These are phyloP conservation scores for Graphium colonna DNA, from an alignment of 2,888 invertebrate genomes.

Conservation along the genomic window DNA sequence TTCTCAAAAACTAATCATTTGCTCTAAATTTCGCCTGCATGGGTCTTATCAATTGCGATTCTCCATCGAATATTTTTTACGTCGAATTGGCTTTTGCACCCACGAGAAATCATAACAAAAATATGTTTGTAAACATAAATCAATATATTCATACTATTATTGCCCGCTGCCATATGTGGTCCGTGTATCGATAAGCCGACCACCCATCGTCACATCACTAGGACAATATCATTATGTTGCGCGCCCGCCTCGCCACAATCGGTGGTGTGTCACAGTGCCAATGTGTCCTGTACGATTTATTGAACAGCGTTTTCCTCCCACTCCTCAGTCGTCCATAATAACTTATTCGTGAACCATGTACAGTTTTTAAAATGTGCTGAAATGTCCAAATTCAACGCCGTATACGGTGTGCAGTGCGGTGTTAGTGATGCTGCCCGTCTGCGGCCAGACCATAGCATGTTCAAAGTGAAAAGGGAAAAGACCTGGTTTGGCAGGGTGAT, in stretches of 20 bases:
- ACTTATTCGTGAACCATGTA: conserved; percentile 24
- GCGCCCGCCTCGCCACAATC: conserved; percentile 33
- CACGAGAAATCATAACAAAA: no score
- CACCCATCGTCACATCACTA: conserved; percentile 37
- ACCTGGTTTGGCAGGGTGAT: conserved; percentile 67
- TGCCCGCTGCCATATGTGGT: conserved; percentile 8
- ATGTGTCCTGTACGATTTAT: conserved; percentile 29
- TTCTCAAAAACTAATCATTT: no score
- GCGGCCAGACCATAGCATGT: conserved; percentile 35
- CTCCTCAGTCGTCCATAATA: conserved; percentile 23
- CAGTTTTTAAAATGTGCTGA: conserved; percentile 22
- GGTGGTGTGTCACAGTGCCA: conserved; percentile 39
- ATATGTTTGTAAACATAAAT: no score
- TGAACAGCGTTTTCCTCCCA: conserved; percentile 33
- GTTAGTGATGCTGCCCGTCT: conserved; percentile 1
- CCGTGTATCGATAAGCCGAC: conserved; percentile 15
- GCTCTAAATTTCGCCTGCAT: no score
- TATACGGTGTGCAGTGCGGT: conserved; percentile 1
- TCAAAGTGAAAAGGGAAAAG: conserved; percentile 54
- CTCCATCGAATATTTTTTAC: no score
- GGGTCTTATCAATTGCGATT: no score
- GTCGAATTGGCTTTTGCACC: no score
- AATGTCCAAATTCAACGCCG: conserved; percentile 20
- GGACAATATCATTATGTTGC: conserved; percentile 37
- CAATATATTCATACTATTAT: no score